A percentile compares a stretch with the other conserved stretches of the same genome.
These are phyloP conservation scores for Hirtodrosophila histrioides DNA, from an alignment of 2,888 invertebrate species.

Conservation along the genomic window DNA sequence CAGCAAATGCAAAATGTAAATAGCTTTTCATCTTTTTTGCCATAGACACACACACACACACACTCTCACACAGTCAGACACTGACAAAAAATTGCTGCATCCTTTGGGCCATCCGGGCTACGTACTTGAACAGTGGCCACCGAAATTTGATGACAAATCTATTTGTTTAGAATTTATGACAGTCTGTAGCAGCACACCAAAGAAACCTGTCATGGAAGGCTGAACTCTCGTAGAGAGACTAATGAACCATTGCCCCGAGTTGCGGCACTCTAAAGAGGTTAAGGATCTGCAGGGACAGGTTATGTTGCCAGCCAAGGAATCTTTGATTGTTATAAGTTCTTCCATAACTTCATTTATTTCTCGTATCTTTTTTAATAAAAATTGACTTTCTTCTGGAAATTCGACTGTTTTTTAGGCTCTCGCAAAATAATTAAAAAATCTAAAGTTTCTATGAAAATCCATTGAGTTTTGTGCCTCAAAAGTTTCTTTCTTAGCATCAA, in stretches of 20 bases:
- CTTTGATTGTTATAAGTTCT: too few relatives aligned
- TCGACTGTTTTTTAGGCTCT: too few relatives aligned
- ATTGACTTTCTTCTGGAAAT: too few relatives aligned
- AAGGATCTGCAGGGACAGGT: neutral
- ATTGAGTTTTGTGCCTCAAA: too few relatives aligned
- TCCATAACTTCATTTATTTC: too few relatives aligned
- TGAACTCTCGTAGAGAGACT: constrained; percentile 35
- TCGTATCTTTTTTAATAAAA: too few relatives aligned
- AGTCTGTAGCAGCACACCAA: constrained; percentile 37
- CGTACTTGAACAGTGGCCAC: constrained; percentile 35
- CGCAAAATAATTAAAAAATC: too few relatives aligned
- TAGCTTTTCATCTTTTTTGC: constrained; percentile 64
- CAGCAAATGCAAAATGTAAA: constrained; percentile 70
- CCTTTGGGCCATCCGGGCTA: constrained; percentile 23
- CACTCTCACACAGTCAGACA: neutral
- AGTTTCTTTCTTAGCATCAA: too few relatives aligned
- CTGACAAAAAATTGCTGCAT: constrained; percentile 7
- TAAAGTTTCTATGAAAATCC: too few relatives aligned
- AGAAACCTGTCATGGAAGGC: constrained; percentile 39
- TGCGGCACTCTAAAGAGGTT: neutral
- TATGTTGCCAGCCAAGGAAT: neutral
- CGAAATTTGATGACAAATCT: constrained; percentile 69
- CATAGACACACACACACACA: constrained; percentile 20
- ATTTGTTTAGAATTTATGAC: constrained; percentile 70
- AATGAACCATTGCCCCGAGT: constrained; percentile 51